Evolutionary conservation across 2,888 invertebrate genomes (phyloP), one percentile per base, ranked within the genome.

Genomic region (Anodontia alba): DNA sequence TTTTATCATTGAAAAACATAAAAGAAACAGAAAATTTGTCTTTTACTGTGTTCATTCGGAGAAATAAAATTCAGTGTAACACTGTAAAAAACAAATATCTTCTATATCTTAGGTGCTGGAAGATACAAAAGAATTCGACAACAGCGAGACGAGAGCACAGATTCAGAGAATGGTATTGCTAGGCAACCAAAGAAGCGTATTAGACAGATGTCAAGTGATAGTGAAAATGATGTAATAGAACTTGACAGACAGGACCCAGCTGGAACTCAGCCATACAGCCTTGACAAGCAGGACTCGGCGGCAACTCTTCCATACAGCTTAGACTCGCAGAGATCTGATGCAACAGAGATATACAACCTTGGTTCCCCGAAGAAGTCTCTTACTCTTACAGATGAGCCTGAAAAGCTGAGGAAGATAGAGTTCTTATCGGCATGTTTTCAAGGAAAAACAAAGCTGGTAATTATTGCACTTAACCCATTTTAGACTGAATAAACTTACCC

Each of bases 361-460:
- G 73, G 38, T 7, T 67, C 67, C 3, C 67, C 67, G 5, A 73
- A 42, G 46, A 77, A 38, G 78, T 68, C 36, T 73, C 72, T 26
- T 51, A 76, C 5, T 15, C 49, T 82, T 2, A 69, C 79, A 23
- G 67, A 51, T 12, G 78, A 84, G 0, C 79, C 87, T 38, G 70
- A 83, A 10, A 83, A 87, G 46, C 81, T 87, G 57, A 72, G 81
- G 62, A 85, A 87, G 46, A 77, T 92, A 1, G 77, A 84, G 12
- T 91, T 90, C 75, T 69, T 92, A 15, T 33, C 68, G 17, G 89
- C 87, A n/a, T 88, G 89, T 54, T 92, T 89, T 76, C 88, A 86
- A 42, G 75, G 79, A 43, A 80, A 85, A 54, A 77, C 89, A 29
- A 79, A 75, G 73, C 77, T 88, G 88, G 92, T 91, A 71, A 75